phyloP scores from a whole-genome alignment of 2,797 vertebrate genomes.

The Loriculus beryllinus region DNA sequence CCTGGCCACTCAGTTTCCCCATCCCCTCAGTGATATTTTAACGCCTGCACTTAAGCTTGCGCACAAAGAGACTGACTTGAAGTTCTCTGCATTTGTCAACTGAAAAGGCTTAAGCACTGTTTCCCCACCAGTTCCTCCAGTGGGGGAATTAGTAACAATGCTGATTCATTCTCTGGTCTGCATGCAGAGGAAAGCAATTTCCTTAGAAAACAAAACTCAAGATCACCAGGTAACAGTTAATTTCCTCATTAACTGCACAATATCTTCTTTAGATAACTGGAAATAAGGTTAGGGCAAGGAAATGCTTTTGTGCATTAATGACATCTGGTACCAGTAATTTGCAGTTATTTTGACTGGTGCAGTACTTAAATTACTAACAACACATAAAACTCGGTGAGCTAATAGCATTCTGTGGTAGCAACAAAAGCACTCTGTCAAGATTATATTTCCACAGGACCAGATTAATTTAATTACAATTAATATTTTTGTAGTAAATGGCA shows the following conservation, averaged over 20 bases:
- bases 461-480: conserved; percentile 56
- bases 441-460: conserved; percentile 43
- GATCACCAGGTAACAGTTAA: neutral
- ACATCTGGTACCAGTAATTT: conserved; percentile 32
- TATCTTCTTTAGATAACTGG: neutral
- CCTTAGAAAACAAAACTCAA: neutral
- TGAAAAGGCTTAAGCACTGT: neutral
- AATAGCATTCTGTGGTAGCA: conserved; percentile 20
- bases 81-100: neutral
- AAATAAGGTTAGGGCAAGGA: neutral
- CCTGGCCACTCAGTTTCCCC: neutral
- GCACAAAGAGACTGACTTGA: neutral
- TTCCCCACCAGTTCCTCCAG: neutral
- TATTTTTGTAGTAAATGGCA: conserved; percentile 31
- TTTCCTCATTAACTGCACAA: conserved; percentile 14
- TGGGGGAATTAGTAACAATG: neutral
- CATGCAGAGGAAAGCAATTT: neutral
- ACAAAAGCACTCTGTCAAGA: conserved; percentile 39
- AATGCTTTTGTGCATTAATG: conserved; percentile 18
- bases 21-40: neutral
- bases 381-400: conserved; percentile 35
- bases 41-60: neutral
- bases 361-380: conserved; percentile 45
- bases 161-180: neutral
- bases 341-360: conserved; percentile 52